Base-by-base conservation (phyloP, 2,113 vertebrate genomes). In the Gopherus flavomarginatus region DNA sequence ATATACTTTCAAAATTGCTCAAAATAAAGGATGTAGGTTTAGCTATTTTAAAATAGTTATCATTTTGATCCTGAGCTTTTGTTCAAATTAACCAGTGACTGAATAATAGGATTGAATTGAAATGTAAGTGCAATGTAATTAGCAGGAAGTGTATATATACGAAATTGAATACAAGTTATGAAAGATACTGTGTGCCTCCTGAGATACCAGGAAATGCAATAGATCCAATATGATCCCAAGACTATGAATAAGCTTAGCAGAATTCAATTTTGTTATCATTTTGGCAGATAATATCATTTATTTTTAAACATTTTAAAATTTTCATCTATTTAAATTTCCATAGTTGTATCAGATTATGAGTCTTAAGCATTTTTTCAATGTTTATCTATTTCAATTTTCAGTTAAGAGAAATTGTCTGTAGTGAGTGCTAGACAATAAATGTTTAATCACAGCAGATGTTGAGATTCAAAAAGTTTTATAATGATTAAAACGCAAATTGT, bases 131-230 rank as follows among this genome's bases (percentile, higher is more conserved):
- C 44, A 57, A 26, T 11, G 2, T 42, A 3, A 2, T 29, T 0
- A n/a, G 94, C 78, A 54, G 89, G 75, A 86, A 84, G 72, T 2
- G 13, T 94, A 92, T 96, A 85, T 90, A 81, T 75, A 90, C 81
- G 92, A 92, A 92, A 90, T 56, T 4, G 1, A 92, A 90, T 92
- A 77, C 3, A 0, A 82, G 85, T 0, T 0, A 75, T 4, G n/a
- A 89, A 92, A 89, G 90, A 92, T 95, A 96, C 95, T 88, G 94
- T 3, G 0, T 82, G 89, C 62, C 0, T 0, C 3, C 83, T 1
- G 29, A 93, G 89, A 54, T 0, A 0, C 87, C 82, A 27, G 80
- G 90, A 90, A 89, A 90, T 17, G 56, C 0, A 5, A n/a, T 11
- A 89, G 92, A 82, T 83, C 96, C 0, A 0, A 1, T 1, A 83